phyloP scores from a whole-genome alignment of 1,140 invertebrate species.

The Trichonephila clavata region DNA sequence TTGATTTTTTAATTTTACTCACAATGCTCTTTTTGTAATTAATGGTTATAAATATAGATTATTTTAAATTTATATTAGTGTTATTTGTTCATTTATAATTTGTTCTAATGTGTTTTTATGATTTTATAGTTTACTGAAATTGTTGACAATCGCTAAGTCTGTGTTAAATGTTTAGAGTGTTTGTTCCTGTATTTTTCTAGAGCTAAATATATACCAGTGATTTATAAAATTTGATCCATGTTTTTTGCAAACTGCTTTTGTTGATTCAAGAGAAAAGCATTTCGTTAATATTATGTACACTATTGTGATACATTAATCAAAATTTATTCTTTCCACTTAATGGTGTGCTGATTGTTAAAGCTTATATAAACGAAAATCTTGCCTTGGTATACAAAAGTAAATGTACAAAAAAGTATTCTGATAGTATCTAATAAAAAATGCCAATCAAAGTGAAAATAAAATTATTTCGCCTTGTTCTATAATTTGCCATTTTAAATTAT shows the following conservation, averaged over 20 bases:
- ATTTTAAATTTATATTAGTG: neutral
- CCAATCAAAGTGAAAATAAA: constrained; percentile 33
- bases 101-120: constrained; percentile 44
- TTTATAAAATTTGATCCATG: neutral
- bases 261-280: neutral
- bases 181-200: constrained; percentile 71
- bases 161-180: constrained; percentile 56
- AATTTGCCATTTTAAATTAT: neutral
- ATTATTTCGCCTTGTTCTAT: neutral
- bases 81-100: constrained; percentile 17
- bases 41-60: neutral
- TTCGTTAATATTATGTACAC: neutral
- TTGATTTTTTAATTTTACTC: neutral
- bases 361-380: neutral
- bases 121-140: constrained; percentile 60
- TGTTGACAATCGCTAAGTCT: constrained; percentile 67
- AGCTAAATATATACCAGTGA: constrained; percentile 27
- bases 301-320: too few relatives aligned
- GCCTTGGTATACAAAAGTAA: neutral
- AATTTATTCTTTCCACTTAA: too few relatives aligned
- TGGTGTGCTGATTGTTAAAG: neutral
- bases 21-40: neutral
- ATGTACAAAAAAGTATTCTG: neutral
- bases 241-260: neutral
- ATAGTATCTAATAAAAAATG: neutral